Base-by-base conservation (phyloP, 2,888 invertebrate species). In the Rhagonycha fulva region DNA sequence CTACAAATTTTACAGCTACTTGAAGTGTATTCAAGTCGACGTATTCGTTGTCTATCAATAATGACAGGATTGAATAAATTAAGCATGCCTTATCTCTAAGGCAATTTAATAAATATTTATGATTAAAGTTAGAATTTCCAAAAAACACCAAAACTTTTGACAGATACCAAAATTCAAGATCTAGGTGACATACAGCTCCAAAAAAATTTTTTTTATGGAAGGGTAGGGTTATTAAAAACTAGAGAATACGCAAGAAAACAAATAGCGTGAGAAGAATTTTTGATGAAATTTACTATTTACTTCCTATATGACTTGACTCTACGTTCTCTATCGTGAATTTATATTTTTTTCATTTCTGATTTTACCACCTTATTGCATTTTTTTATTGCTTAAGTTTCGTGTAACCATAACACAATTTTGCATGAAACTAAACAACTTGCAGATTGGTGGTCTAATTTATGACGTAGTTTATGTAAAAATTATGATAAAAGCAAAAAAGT, bases 1-100 rank as follows among this genome's bases (percentile, higher is more conserved):
- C 14, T 24, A 66, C 66, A 71, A 32, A n/a, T 47, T 66, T 66
- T 71, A 66, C 71, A 71, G 66, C 26, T 66, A 47, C 47, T 47
- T 47, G n/a, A 3, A 47, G 9, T 47, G 47, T 47, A 47, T n/a
- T 4, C 32, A 32, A 32, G 32, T 32, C n/a, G 32, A 19, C 19
- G n/a, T 32, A 47, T 30, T 3, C 11, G 2, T 47, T 12, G n/a
- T n/a, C 47, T 47, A n/a, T 47, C n/a, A 7, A 47, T 47, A 47
- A 47, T 47, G 47, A 47, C 47, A 47, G 47, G n/a, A 47, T n/a
- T 5, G 47, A 47, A 47, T 47, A 47, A 19, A 47, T 47, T 47
- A 47, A 47, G n/a, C 7, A n/a, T 32, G 47, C n/a, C n/a, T 9
- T 9, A 32, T 32, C n/a, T 47, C 47, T 2, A 47, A 4, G 9